phyloP scores from a whole-genome alignment of 2,888 invertebrate species.

The Melieria crassipennis region DNA sequence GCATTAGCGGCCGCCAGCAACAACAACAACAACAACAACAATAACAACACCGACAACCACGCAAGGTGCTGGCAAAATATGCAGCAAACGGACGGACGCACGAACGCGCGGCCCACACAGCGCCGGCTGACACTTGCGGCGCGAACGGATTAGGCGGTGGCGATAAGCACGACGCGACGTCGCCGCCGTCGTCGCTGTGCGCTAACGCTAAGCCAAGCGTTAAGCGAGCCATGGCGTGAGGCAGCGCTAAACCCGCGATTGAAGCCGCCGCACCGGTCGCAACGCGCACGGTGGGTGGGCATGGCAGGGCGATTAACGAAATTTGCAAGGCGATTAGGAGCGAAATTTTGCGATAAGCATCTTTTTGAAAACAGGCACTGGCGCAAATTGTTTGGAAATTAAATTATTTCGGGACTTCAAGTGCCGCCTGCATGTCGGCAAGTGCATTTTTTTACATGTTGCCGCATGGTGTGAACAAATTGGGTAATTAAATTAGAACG shows the following conservation, averaged over 20 bases:
- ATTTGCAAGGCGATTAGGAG: no score
- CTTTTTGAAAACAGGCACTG: conserved; percentile 6
- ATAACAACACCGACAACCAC: conserved; percentile 17
- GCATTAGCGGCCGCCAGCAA: conserved; percentile 11
- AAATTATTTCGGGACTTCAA: conserved; percentile 3
- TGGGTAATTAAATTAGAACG: no score
- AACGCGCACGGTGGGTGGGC: no score
- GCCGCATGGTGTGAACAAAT: conserved; percentile 6
- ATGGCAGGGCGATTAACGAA: no score
- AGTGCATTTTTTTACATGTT: background rate
- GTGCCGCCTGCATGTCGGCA: background rate
- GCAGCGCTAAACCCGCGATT: background rate
- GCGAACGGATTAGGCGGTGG: conserved; percentile 49
- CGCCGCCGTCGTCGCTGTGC: conserved; percentile 14
- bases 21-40: conserved; percentile 5
- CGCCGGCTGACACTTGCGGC: background rate
- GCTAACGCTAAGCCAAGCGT: conserved; percentile 49
- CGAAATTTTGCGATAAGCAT: background rate
- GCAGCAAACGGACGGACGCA: conserved; percentile 3
- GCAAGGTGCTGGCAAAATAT: background rate
- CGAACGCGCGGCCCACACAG: background rate
- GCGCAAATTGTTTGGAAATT: conserved; percentile 7
- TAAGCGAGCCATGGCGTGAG: conserved; percentile 36
- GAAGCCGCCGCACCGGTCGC: no score
- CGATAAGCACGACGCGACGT: conserved; percentile 45